Conservation (phyloP, 1,140 invertebrate species). For the Capitella teleta region DNA sequence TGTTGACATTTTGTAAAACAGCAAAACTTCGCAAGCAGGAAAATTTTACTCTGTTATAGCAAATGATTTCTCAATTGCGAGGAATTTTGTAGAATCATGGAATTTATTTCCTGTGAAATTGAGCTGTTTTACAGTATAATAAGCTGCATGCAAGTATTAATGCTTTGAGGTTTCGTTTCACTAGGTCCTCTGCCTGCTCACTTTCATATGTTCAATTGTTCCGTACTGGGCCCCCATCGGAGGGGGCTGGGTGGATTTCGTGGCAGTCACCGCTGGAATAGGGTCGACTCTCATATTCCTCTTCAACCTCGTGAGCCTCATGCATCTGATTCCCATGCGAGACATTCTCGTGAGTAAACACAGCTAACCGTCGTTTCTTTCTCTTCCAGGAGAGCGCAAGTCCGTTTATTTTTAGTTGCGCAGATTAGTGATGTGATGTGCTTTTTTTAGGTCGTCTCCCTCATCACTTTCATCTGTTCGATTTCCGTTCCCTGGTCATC, state of each 20-base stretch:
- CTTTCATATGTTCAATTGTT: no score
- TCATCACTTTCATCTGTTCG: conserved; percentile 74
- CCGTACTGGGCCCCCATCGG: no score
- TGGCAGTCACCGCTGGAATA: neutral
- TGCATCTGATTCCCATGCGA: neutral
- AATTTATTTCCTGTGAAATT: no score
- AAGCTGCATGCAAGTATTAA: no score
- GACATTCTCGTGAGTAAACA: neutral
- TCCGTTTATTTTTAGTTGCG: neutral
- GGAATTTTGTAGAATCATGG: no score
- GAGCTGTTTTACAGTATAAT: no score
- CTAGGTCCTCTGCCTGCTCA: no score
- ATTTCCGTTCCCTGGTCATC: conserved; percentile 47
- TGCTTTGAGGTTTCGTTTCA: no score
- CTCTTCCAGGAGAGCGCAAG: neutral
- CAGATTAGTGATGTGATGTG: neutral
- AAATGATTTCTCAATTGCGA: no score
- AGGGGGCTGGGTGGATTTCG: no score
- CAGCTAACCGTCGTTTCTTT: neutral
- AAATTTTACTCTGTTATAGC: no score
- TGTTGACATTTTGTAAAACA: neutral
- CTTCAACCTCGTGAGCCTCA: neutral
- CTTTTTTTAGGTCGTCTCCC: conserved; percentile 55
- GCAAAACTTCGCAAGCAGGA: neutral
- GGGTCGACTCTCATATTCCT: neutral